Evolutionary conservation across 2,888 invertebrate species (phyloP), one percentile per base, ranked within the genome.

Genomic region (Yponomeuta sedellus): DNA sequence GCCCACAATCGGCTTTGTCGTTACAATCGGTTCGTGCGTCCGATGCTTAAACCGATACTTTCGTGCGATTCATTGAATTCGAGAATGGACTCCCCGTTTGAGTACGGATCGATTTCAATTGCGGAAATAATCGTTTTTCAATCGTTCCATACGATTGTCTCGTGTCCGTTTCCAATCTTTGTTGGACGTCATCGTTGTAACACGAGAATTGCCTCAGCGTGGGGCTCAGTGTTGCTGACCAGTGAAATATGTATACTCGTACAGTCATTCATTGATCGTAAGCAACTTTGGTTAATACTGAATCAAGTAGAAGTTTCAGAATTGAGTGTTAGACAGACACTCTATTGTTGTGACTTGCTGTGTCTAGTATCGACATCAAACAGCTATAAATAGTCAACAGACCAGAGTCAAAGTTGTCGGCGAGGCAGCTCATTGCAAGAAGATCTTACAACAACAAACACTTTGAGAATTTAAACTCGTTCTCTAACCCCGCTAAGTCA

Each of bases 11-110:
- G 82, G 84, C 79, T 83, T 79, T 72, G 75, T 79, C 81, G 77
- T 83, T 81, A 82, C 85, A 88, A 83, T 85, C 81, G 83, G 81
- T 82, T 82, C 78, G 76, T 77, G 76, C 75, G 82, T 80, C 81
- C 81, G 79, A 79, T 80, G 78, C 78, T 80, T 77, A 76, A 64
- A 67, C 61, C 44, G 81, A 79, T 80, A 81, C 77, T 77, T 77
- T 28, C 44, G 20, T 44, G 72, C 70, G 61, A 52, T 65, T 58
- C 65, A 39, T 65, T 58, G 81, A 79, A 85, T 78, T 75, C 61
- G 75, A 75, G 73, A 72, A 71, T 75, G 72, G 75, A 67, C 70
- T 73, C 79, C 80, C 77, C 56, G 61, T 59, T 19, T 58, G 22
- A 20, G 20, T 19, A 58, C 20, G 61, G 61, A 61, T 61, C 61